Conservation (phyloP, 2,888 invertebrate genomes). For the Augochlorella aurata region DNA sequence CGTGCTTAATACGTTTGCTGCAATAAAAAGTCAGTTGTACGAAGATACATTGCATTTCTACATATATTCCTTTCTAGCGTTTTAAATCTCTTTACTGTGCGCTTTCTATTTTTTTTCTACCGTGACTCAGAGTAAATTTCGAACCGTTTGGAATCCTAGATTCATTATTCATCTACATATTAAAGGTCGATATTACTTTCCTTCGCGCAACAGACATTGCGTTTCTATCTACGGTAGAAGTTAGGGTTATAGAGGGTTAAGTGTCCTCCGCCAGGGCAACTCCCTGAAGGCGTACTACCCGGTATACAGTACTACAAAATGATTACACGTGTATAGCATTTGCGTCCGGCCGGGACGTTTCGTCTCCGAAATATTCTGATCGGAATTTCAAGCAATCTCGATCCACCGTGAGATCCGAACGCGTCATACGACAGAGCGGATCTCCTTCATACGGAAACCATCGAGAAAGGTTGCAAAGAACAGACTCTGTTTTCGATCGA, state of each 20-base stretch:
- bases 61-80: background rate
- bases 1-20: background rate
- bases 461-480: conserved; percentile 1
- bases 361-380: no score
- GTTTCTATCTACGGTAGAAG: no score
- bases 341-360: no score
- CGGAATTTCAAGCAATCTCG: no score
- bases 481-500: conserved; percentile 4
- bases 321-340: no score
- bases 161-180: no score
- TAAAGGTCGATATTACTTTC: no score
- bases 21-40: background rate
- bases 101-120: background rate
- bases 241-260: background rate
- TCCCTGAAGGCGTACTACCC: no score
- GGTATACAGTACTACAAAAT: no score
- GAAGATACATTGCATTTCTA: background rate
- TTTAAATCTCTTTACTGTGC: background rate
- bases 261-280: no score
- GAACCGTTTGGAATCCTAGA: no score
- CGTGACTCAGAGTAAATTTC: background rate
- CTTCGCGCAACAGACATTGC: background rate
- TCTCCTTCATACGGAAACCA: background rate
- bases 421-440: background rate
- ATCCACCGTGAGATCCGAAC: background rate